Conservation (phyloP, 2,797 vertebrate species). For the Tarsius wallacei region DNA sequence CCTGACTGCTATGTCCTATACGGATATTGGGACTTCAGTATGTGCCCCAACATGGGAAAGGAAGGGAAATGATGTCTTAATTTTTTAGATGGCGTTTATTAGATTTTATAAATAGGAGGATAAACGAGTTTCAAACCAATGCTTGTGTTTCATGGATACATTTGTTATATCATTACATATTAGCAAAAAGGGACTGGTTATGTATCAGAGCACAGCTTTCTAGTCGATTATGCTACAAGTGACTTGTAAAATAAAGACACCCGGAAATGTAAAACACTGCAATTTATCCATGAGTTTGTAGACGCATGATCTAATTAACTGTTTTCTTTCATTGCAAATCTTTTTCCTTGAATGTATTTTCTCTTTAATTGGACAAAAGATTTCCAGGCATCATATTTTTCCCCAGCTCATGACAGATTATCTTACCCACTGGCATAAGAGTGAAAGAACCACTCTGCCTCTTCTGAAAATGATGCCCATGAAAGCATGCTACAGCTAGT, state of each 20-base stretch:
- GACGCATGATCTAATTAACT: background rate
- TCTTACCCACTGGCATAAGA: constrained; percentile 42
- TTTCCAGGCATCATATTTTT: background rate
- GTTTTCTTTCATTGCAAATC: background rate
- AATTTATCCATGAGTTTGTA: background rate
- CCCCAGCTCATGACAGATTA: background rate
- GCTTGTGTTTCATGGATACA: background rate
- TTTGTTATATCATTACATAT: background rate
- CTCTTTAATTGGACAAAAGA: constrained; percentile 29
- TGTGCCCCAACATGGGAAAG: background rate
- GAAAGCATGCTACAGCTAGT: background rate
- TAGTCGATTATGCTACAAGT: background rate
- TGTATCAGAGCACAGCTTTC: background rate
- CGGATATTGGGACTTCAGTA: background rate
- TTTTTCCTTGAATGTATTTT: background rate
- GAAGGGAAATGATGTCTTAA: background rate
- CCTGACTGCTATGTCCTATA: background rate
- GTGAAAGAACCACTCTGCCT: background rate
- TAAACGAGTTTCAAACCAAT: background rate
- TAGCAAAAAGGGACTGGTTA: background rate
- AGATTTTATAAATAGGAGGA: background rate
- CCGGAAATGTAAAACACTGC: background rate
- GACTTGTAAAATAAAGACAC: background rate
- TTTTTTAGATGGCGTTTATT: background rate
- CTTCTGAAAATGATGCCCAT: background rate